Evolutionary conservation across 2,113 vertebrate species (phyloP).

Genomic region (Scomber scombrus): DNA sequence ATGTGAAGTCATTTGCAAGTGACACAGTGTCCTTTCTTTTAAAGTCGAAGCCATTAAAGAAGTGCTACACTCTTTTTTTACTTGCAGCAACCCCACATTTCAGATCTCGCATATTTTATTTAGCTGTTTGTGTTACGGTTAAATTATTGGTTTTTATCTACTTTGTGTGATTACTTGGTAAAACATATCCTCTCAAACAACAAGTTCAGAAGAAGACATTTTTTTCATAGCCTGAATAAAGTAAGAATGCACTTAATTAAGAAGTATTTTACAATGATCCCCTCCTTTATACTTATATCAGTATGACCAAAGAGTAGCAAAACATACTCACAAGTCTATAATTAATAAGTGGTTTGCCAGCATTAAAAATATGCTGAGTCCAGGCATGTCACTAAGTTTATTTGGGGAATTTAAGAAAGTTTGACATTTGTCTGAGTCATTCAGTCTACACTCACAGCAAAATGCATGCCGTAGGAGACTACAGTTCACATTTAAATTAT

Average conservation of each 20-base stretch:
- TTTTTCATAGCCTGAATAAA: not conserved
- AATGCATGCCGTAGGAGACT: slow-evolving; percentile 4
- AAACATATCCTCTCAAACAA: not conserved
- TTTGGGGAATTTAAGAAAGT: slow-evolving; percentile 17
- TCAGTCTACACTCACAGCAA: slow-evolving; percentile 30
- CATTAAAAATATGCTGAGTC: slow-evolving; percentile 45
- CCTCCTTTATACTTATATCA: slow-evolving; percentile 7
- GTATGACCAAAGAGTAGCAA: slow-evolving; percentile 30
- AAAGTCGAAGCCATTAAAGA: not conserved
- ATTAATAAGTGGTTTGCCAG: slow-evolving; percentile 40
- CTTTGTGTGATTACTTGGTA: too few relatives aligned
- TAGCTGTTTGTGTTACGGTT: not conserved
- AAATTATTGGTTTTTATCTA: not conserved
- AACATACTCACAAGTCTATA: slow-evolving; percentile 17
- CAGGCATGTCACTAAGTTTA: slow-evolving; percentile 11
- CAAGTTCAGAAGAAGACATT: not conserved
- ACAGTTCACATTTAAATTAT: not conserved
- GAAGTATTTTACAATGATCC: slow-evolving; percentile 1
- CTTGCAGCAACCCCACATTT: not conserved
- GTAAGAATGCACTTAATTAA: not conserved
- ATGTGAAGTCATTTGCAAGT: slow-evolving; percentile 23
- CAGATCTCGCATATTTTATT: not conserved
- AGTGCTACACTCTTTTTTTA: not conserved
- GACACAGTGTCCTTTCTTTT: not conserved
- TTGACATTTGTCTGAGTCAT: slow-evolving; percentile 30